Evolutionary conservation across 1,140 invertebrate genomes (phyloP).

Genomic region (Bradynema listronoti): DNA sequence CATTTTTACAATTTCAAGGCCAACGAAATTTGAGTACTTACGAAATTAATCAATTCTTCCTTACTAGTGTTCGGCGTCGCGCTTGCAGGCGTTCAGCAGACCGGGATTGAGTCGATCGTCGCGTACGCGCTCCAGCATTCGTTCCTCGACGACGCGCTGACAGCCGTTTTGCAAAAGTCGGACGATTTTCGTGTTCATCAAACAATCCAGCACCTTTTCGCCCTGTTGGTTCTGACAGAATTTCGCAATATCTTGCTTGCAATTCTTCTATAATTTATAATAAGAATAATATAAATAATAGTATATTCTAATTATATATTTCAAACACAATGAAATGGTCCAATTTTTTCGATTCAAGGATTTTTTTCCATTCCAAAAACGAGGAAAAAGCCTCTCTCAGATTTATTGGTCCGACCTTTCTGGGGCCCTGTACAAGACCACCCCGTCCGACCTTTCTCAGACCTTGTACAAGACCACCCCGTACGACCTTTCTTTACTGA

Average conservation of each 20-base stretch:
- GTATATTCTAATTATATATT: no score
- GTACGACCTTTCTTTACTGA: no score
- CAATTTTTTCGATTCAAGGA: no score
- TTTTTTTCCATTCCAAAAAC: no score
- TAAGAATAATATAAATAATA: no score
- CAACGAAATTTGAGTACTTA: background rate
- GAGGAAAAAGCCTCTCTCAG: no score
- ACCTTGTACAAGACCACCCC: no score
- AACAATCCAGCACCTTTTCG: constrained; percentile 59
- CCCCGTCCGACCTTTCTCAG: no score
- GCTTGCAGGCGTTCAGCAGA: constrained; percentile 46
- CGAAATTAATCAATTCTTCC: constrained; percentile 10
- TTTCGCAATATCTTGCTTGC: constrained; percentile 52
- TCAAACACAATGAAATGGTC: no score
- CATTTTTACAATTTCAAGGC: no score
- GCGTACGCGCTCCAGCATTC: constrained; percentile 68
- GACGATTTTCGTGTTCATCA: constrained; percentile 71
- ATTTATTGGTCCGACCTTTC: no score
- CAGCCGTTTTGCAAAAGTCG: constrained; percentile 75
- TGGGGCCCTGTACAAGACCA: no score
- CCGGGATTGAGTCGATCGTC: constrained; percentile 52
- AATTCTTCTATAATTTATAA: constrained; percentile 33
- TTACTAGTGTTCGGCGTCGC: constrained; percentile 50
- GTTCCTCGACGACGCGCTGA: constrained; percentile 73
- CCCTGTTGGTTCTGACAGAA: constrained; percentile 54